Percentiles rank a stretch among this genome's conserved stretches.
Evolutionary conservation across 1,140 invertebrate species (phyloP).

Genomic region (Homalodisca vitripennis): DNA sequence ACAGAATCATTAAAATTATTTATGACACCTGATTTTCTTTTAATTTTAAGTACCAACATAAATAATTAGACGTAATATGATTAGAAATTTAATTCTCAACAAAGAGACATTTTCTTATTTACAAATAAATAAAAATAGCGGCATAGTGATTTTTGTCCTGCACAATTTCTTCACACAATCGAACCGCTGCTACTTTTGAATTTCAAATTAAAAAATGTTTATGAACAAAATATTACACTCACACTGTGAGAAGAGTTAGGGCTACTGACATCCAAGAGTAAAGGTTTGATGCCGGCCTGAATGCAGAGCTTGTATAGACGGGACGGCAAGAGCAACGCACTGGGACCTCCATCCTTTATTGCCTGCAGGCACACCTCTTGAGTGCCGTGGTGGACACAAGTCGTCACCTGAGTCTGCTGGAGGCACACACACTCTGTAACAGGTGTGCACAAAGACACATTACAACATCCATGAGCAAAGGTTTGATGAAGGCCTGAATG

Average conservation of each 20-base stretch:
- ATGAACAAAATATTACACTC: too few relatives aligned
- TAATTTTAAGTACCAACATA: too few relatives aligned
- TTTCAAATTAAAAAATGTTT: too few relatives aligned
- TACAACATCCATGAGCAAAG: conserved; percentile 40
- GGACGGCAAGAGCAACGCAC: conserved; percentile 64
- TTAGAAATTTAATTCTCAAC: too few relatives aligned
- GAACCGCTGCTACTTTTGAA: too few relatives aligned
- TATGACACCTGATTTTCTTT: too few relatives aligned
- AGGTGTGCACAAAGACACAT: neutral
- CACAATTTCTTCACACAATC: too few relatives aligned
- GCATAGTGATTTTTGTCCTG: too few relatives aligned
- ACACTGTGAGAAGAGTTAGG: conserved; percentile 11
- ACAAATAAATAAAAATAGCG: too few relatives aligned
- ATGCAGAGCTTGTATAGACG: conserved; percentile 61
- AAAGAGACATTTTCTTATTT: too few relatives aligned
- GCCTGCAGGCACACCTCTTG: conserved; percentile 64
- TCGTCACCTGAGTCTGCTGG: conserved; percentile 50
- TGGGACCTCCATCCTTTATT: conserved; percentile 60
- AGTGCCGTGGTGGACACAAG: conserved; percentile 59
- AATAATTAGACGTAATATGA: too few relatives aligned
- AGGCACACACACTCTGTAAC: conserved; percentile 54
- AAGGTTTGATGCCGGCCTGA: conserved; percentile 61
- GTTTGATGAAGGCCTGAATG: conserved; percentile 60
- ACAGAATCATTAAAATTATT: too few relatives aligned
- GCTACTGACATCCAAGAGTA: conserved; percentile 48